Evolutionary conservation across 2,113 vertebrate genomes (phyloP).

Genomic region (Butastur rufipennis): DNA sequence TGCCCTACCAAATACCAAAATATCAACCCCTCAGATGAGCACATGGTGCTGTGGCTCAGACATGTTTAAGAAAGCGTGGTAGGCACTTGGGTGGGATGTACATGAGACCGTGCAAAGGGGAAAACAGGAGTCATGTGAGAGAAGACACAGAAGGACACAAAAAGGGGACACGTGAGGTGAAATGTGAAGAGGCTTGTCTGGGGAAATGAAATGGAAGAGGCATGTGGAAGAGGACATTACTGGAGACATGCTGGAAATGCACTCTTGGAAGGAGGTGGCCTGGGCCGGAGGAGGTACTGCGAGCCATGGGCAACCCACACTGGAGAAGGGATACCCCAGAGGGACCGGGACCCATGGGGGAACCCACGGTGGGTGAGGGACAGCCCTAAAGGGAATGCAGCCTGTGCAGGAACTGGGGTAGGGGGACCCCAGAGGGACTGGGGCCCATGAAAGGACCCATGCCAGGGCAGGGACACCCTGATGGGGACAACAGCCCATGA

Average conservation of each 20-base stretch:
- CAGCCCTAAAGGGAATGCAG: neutral
- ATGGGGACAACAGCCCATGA: neutral
- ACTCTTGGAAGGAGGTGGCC: neutral
- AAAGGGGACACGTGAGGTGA: neutral
- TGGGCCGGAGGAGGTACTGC: neutral
- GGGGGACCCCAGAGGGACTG: neutral
- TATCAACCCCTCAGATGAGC: neutral
- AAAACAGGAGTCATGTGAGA: neutral
- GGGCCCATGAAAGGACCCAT: neutral
- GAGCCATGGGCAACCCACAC: rapidly evolving
- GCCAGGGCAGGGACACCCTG: neutral
- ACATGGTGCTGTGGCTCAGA: rapidly evolving
- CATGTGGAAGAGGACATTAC: neutral
- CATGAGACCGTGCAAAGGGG: too few species aligned
- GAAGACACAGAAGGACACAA: neutral
- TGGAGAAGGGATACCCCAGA: neutral
- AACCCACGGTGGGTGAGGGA: rapidly evolving
- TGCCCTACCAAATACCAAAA: neutral
- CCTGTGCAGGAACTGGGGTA: neutral
- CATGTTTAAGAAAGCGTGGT: neutral
- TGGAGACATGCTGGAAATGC: neutral
- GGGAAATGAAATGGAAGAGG: neutral
- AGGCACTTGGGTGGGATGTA: too few species aligned
- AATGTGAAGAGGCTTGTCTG: neutral
- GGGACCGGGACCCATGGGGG: rapidly evolving